Evolutionary conservation across 1,140 invertebrate species (phyloP).

Genomic region (Arctopsyche grandis): DNA sequence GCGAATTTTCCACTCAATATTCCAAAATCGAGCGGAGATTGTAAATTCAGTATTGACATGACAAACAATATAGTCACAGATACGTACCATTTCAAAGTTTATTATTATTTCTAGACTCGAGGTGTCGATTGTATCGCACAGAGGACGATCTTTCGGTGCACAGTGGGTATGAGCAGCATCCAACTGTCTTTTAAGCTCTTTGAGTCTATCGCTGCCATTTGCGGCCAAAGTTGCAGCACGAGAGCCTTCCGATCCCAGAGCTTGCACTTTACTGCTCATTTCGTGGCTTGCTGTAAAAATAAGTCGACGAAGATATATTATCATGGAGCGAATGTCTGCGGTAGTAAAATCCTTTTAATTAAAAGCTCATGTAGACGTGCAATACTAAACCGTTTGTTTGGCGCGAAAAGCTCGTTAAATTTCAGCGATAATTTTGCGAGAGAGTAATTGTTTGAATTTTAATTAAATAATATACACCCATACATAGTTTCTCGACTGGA

Average conservation of each 20-base stretch:
- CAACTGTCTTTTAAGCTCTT: slow-evolving; percentile 69
- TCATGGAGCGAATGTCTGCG: not conserved
- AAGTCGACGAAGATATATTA: not conserved
- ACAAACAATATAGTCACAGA: not conserved
- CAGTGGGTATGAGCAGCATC: slow-evolving; percentile 70
- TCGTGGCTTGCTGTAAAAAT: slow-evolving; percentile 64
- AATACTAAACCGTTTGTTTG: too few species aligned
- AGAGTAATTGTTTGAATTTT: not conserved
- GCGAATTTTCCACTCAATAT: not conserved
- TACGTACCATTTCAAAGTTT: slow-evolving; percentile 64
- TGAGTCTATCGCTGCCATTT: slow-evolving; percentile 61
- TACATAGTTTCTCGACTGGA: too few species aligned
- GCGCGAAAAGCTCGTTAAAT: too few species aligned
- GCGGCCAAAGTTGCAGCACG: slow-evolving; percentile 59
- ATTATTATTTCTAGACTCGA: slow-evolving; percentile 67
- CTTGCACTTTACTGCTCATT: slow-evolving; percentile 66
- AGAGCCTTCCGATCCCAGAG: slow-evolving; percentile 64
- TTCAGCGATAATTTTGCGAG: too few species aligned
- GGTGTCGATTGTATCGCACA: slow-evolving; percentile 75
- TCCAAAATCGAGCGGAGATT: not conserved
- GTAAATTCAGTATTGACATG: not conserved
- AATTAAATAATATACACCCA: not conserved
- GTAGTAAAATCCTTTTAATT: too few species aligned
- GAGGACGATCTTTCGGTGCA: slow-evolving; percentile 67
- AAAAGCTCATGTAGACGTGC: too few species aligned